Base-by-base conservation (phyloP, 1,140 invertebrate genomes). In the Drosophila ficusphila region DNA sequence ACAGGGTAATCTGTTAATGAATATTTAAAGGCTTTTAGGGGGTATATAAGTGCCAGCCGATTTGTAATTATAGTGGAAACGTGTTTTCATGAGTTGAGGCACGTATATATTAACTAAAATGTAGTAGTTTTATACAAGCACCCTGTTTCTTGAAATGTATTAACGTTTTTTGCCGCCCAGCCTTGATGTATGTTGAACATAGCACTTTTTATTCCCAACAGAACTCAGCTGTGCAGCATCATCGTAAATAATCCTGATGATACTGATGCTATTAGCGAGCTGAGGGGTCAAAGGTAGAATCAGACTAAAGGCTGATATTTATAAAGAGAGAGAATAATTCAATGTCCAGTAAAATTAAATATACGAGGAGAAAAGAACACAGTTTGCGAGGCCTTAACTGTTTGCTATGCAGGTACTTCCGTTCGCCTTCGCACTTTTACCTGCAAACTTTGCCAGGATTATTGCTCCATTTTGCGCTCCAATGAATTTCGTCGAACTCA, bases 401-500 rank as follows among this genome's bases (percentile, higher is more conserved):
- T 85, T 85, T 83, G 65, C 74, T 77, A 82, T 82, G 68, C 78
- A 82, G 56, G 57, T 51, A 21, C 21, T 4, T 16, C 18, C n/a
- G 14, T 14, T 21, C 25, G 19, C 12, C 48, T 38, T n/a, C 19
- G 42, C 16, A 36, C 12, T 36, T 11, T 33, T 25, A 16, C 29
- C 25, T 33, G 70, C 36, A 39, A 57, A 64, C 53, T 69, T 72
- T 65, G 62, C 76, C 76, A 70, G 76, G 82, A 85, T 76, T 85
- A 76, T 85, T 86, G 76, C 76, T 86, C 82, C 70, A 85, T 88
- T 85, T 85, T 79, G 48, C 76, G 68, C 71, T 73, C 64, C 57
- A 86, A 86, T 86, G 62, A 48, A 36, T 69, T 44, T 70, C 49
- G 61, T 29, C 29, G 58, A 21, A 18, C 41, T 65, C 56, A 51